Evolutionary conservation across 2,797 vertebrate genomes (phyloP).

Genomic region (Tolypeutes matacus): DNA sequence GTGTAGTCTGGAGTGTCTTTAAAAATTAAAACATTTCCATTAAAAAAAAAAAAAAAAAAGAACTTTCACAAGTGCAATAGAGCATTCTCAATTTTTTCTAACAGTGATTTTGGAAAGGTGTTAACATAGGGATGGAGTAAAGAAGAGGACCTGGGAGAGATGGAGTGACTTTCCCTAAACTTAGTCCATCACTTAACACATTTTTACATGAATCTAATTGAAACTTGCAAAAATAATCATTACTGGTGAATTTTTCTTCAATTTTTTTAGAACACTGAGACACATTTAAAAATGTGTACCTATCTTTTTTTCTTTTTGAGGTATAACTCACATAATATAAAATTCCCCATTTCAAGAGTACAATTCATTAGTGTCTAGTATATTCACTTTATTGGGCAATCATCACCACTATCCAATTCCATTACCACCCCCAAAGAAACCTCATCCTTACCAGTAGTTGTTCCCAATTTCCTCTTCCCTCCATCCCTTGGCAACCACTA

Average conservation of each 20-base stretch:
- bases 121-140: not conserved
- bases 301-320: too few relatives aligned
- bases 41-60: not conserved
- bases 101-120: not conserved
- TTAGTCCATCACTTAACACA: not conserved
- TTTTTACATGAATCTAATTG: not conserved
- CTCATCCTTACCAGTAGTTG: too few relatives aligned
- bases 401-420: too few relatives aligned
- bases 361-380: too few relatives aligned
- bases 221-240: not conserved
- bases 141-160: not conserved
- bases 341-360: too few relatives aligned
- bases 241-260: conserved; percentile 27
- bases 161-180: not conserved
- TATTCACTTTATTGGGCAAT: too few relatives aligned
- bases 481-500: too few relatives aligned
- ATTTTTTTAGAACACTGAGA: not conserved
- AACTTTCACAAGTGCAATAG: not conserved
- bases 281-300: not conserved
- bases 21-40: too few relatives aligned
- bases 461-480: too few relatives aligned
- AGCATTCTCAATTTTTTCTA: conserved; percentile 1
- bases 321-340: too few relatives aligned
- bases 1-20: too few relatives aligned
- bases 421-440: too few relatives aligned